Conservation (phyloP, 2,888 invertebrate species). For the Oligia latruncula region DNA sequence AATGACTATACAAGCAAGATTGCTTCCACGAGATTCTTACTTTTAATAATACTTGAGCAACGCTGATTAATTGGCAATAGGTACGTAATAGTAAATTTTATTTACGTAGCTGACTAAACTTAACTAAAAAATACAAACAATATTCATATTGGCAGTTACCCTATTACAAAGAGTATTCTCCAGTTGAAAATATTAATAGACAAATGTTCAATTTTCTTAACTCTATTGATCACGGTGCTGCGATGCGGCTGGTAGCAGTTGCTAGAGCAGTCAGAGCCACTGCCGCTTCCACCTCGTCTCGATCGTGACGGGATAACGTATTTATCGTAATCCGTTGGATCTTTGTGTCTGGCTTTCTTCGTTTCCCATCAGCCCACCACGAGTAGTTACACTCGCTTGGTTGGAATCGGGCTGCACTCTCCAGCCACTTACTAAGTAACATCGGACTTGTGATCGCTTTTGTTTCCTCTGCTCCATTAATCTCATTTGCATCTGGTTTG, state of each 20-base stretch:
- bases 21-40: conserved; percentile 70
- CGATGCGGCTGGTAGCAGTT: conserved; percentile 80
- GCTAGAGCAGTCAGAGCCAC: conserved; percentile 93
- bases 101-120: conserved; percentile 61
- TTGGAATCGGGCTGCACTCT: conserved; percentile 93
- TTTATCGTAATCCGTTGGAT: conserved; percentile 75
- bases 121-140: conserved; percentile 64
- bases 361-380: conserved; percentile 90
- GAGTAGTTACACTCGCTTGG: conserved; percentile 93
- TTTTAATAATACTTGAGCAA: conserved; percentile 81
- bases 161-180: conserved; percentile 62
- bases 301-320: conserved; percentile 88
- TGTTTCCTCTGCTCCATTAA: conserved; percentile 65
- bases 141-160: conserved; percentile 62
- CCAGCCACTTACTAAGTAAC: conserved; percentile 93
- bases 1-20: conserved; percentile 70
- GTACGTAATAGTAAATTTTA: conserved; percentile 65
- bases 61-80: conserved; percentile 63
- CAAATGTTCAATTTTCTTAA: conserved; percentile 8
- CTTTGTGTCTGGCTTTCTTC: conserved; percentile 78
- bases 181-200: conserved; percentile 26
- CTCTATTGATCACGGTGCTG: conserved; percentile 71
- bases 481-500: conserved; percentile 69
- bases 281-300: conserved; percentile 94
- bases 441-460: conserved; percentile 89